Evolutionary conservation across 2,888 invertebrate species (phyloP).

Genomic region (Podotricha telesiphe): DNA sequence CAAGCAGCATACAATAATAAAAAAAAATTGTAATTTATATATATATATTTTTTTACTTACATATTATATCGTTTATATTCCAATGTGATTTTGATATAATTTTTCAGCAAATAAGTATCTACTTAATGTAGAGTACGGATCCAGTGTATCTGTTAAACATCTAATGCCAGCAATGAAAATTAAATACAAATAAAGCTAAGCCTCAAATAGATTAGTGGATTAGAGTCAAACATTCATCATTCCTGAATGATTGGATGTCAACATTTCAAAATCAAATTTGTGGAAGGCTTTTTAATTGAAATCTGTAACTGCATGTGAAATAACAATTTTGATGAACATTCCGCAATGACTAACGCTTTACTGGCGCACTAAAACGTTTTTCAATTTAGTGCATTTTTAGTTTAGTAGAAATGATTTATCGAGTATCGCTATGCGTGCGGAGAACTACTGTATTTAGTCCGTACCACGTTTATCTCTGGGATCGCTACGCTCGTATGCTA

Average conservation of each 20-base stretch:
- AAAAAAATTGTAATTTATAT: too few relatives aligned
- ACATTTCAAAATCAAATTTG: conserved; percentile 44
- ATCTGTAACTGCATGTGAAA: conserved; percentile 48
- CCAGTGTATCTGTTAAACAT: neutral
- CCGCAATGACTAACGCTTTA: conserved; percentile 52
- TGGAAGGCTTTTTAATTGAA: conserved; percentile 46
- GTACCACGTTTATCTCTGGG: neutral
- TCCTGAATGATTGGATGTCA: conserved; percentile 38
- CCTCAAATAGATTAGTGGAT: conserved; percentile 27
- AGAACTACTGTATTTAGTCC: neutral
- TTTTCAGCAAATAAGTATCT: neutral
- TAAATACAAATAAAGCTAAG: conserved; percentile 21
- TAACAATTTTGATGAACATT: conserved; percentile 57
- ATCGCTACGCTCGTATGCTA: conserved; percentile 8
- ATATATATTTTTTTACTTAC: neutral
- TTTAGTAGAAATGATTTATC: conserved; percentile 55
- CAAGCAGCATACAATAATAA: neutral
- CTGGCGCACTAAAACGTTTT: conserved; percentile 53
- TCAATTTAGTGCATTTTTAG: conserved; percentile 59
- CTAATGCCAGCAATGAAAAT: neutral
- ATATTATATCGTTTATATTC: too few relatives aligned
- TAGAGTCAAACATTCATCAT: conserved; percentile 37
- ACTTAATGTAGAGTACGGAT: too few relatives aligned
- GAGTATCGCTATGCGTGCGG: conserved; percentile 44
- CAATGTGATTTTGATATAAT: neutral